Evolutionary conservation across 1,140 invertebrate genomes (phyloP), one percentile per base, ranked within the genome.

Genomic region (Elymnias hypermnestra): DNA sequence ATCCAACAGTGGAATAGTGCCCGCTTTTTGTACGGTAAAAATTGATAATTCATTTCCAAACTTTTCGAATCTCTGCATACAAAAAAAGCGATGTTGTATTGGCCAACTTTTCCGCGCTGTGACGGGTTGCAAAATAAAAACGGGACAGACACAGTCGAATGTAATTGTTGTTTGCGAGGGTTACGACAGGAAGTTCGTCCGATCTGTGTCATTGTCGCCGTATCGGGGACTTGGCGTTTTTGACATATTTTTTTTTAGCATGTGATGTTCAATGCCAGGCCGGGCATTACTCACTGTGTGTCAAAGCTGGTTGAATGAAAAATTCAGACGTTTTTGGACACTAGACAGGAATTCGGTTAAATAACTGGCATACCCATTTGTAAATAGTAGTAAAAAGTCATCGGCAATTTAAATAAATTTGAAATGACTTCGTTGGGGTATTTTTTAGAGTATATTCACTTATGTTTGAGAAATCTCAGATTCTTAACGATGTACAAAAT

Each of bases 171-270:
- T 53, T 19, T 18, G 42, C 43, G 33, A 35, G 53, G 44, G 53
- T 49, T 42, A 44, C 50, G 44, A 57, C 62, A 72, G 72, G 68
- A 71, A 74, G 59, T 66, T 60, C 59, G 50, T 48, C 19, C 48
- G 54, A 81, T 70, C 53, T 78, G 65, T 81, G 74, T 78, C 76
- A 81, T 74, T 81, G 76, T 72, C 72, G 67, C 50, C 62, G 54
- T 64, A 62, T 64, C 61, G 59, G 49, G 53, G 53, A 49, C 57
- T 48, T 42, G 55, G 58, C 63, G 60, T 72, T 63, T 64, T 55
- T 55, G 37, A 64, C 59, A 61, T 44, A 53, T 62, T 63, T 55
- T 60, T 50, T 50, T 48, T 45, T 57, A 21, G 60, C 58, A 57
- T 60, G 63, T 49, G 55, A 38, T 53, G 44, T 31, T 58, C 55